phyloP scores from a whole-genome alignment of 2,797 vertebrate species.

The Gastrophryne carolinensis region DNA sequence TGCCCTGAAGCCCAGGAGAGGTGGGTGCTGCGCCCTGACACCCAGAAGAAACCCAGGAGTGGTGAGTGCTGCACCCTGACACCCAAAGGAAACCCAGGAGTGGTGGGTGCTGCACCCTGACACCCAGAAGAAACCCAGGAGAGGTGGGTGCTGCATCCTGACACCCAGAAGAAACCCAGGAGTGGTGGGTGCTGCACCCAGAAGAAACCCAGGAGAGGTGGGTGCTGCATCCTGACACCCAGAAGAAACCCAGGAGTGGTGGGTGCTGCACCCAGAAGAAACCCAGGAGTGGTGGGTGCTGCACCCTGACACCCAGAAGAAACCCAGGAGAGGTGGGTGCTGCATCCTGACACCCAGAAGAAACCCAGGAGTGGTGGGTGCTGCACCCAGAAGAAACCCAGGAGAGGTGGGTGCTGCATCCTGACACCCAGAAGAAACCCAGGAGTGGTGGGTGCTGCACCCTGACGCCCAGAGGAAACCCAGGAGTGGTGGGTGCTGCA shows the following conservation, averaged over 20 bases:
- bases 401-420: background rate
- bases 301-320: background rate
- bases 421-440: fast-evolving
- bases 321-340: background rate
- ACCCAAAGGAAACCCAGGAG: background rate
- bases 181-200: fast-evolving
- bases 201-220: fast-evolving
- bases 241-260: too few relatives aligned
- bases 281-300: background rate
- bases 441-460: too few relatives aligned
- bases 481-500: background rate
- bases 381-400: fast-evolving
- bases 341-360: background rate
- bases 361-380: background rate
- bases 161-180: too few relatives aligned
- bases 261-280: too few relatives aligned
- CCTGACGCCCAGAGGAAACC: background rate
- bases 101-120: background rate
- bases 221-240: background rate
- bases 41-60: background rate
- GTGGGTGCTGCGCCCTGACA: background rate
- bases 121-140: background rate
- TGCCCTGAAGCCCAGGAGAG: background rate
- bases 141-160: too few relatives aligned
- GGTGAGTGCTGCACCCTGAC: background rate